A percentile compares a stretch with the other conserved stretches of the same genome.
Evolutionary conservation across 53 echinoderm and acorn worm genomes (phyloP).

Genomic region (Paelopatides confundens): DNA sequence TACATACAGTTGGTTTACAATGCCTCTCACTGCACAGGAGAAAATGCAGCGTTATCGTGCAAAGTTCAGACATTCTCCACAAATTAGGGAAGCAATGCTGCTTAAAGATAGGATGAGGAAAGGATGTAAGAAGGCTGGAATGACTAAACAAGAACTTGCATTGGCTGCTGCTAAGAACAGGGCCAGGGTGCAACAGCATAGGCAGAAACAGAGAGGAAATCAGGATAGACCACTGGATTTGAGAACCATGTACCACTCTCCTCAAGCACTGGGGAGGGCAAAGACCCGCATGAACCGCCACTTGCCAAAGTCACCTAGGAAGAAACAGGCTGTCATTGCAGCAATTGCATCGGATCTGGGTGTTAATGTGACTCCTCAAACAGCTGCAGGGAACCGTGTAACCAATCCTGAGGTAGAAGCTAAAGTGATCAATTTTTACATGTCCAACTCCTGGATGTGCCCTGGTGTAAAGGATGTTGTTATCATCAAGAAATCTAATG

Average conservation of each 20-base stretch:
- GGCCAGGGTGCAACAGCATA: not conserved
- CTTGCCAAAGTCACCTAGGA: too few relatives aligned
- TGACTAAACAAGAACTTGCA: not conserved
- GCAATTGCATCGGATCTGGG: too few relatives aligned
- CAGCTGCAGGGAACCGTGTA: not conserved
- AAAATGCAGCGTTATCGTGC: too few relatives aligned
- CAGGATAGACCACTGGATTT: not conserved
- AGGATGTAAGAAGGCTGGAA: not conserved
- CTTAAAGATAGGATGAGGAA: not conserved
- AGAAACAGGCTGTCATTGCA: too few relatives aligned
- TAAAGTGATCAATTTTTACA: not conserved
- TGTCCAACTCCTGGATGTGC: not conserved
- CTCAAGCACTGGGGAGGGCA: not conserved
- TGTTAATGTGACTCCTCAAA: not conserved
- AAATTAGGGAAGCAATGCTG: not conserved
- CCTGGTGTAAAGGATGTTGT: constrained; percentile 15
- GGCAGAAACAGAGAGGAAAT: not conserved
- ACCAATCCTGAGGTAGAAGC: not conserved
- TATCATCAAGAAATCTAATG: constrained; percentile 1
- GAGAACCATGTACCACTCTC: not conserved
- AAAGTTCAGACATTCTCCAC: not conserved
- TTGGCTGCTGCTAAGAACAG: not conserved
- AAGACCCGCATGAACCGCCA: not conserved
- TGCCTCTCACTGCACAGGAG: too few relatives aligned
- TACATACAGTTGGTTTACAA: too few relatives aligned